A percentile compares a stretch with the other conserved stretches of the same genome.
Evolutionary conservation across 2,888 invertebrate species (phyloP).

Genomic region (Carabus problematicus): DNA sequence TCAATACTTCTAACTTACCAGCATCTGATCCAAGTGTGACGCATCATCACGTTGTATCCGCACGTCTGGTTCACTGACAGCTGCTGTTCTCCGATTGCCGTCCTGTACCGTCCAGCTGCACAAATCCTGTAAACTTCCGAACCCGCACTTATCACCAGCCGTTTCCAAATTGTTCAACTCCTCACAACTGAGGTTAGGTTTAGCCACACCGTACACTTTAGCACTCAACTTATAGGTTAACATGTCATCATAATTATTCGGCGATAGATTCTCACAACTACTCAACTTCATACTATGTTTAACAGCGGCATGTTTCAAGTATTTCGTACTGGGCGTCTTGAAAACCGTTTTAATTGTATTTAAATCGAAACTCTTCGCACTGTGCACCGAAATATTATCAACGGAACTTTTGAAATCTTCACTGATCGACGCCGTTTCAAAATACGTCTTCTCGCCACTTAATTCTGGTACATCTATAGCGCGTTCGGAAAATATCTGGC

Average conservation of each 20-base stretch:
- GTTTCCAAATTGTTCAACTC: slow-evolving; percentile 53
- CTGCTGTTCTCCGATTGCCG: slow-evolving; percentile 51
- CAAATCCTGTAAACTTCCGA: slow-evolving; percentile 73
- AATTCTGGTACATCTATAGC: slow-evolving; percentile 54
- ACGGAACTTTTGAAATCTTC: slow-evolving; percentile 53
- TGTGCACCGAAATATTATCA: slow-evolving; percentile 68
- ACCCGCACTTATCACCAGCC: slow-evolving; percentile 53
- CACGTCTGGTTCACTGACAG: slow-evolving; percentile 74
- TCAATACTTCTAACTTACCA: background rate
- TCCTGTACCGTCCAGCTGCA: slow-evolving; percentile 52
- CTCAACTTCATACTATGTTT: slow-evolving; percentile 51
- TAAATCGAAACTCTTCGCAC: slow-evolving; percentile 65
- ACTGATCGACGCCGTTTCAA: slow-evolving; percentile 47
- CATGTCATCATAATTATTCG: slow-evolving; percentile 52
- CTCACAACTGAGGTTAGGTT: slow-evolving; percentile 55
- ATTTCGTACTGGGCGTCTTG: slow-evolving; percentile 52
- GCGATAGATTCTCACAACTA: slow-evolving; percentile 54
- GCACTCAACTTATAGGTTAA: slow-evolving; percentile 68
- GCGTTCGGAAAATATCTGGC: slow-evolving; percentile 52
- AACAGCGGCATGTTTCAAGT: slow-evolving; percentile 51
- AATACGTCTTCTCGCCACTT: slow-evolving; percentile 9
- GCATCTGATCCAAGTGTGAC: slow-evolving; percentile 7
- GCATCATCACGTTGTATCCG: slow-evolving; percentile 55
- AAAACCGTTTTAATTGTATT: slow-evolving; percentile 52
- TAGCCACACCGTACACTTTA: slow-evolving; percentile 68